Conservation (phyloP, 2,888 invertebrate species). For the Drosophila leonis region DNA sequence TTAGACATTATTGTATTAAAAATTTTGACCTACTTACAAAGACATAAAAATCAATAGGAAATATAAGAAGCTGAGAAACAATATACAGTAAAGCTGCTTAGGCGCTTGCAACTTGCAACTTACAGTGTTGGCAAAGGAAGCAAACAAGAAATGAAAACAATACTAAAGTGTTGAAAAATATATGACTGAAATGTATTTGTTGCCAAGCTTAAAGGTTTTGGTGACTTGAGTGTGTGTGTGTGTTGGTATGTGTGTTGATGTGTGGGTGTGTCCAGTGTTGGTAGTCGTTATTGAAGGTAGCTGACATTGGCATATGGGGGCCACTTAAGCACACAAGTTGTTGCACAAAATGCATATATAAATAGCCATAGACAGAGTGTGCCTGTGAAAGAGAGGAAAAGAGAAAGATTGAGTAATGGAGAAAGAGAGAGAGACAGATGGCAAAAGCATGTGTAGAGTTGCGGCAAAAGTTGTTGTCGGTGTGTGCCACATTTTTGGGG, state of each 20-base stretch:
- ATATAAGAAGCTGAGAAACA: neutral
- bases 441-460: conserved; percentile 5
- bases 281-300: conserved; percentile 10
- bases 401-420: neutral
- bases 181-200: neutral
- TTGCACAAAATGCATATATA: conserved; percentile 28
- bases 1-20: neutral
- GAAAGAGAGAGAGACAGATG: neutral
- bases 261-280: conserved; percentile 26
- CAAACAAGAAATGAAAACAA: neutral
- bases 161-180: neutral
- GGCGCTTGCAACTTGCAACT: neutral
- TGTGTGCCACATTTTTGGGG: conserved; percentile 55
- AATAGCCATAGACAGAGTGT: conserved; percentile 18
- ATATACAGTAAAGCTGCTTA: neutral
- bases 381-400: neutral
- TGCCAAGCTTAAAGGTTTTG: neutral
- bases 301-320: conserved; percentile 44
- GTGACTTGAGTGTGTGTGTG: neutral
- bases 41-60: neutral
- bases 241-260: neutral
- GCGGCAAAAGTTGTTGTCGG: conserved; percentile 56
- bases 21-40: neutral
- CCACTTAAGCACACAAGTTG: conserved; percentile 47
- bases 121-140: neutral